phyloP scores from a whole-genome alignment of 2,888 invertebrate genomes.

The Nemoura dubitans region DNA sequence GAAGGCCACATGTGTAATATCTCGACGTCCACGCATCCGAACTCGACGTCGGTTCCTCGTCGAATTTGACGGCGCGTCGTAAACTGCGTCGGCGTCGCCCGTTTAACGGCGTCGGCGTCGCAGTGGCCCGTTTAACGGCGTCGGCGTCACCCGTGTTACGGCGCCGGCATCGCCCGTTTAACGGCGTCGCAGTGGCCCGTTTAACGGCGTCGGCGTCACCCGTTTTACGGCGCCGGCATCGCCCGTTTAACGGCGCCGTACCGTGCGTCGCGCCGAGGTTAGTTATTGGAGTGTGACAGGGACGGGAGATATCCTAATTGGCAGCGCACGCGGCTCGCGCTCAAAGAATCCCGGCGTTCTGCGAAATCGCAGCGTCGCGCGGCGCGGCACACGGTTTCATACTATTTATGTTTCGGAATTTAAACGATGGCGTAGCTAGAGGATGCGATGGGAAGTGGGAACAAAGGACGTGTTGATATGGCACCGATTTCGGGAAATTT shows the following conservation, averaged over 20 bases:
- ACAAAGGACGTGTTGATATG: background rate
- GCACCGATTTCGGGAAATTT: background rate
- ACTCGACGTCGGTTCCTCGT: background rate
- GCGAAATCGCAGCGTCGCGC: background rate
- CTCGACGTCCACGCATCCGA: background rate
- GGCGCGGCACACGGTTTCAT: background rate
- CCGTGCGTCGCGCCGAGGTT: background rate
- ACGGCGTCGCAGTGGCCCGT: no score
- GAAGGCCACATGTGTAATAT: background rate
- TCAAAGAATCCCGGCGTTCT: background rate
- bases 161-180: no score
- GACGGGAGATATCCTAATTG: background rate
- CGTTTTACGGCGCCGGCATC: background rate
- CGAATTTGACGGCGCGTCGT: constrained; percentile 13
- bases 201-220: background rate
- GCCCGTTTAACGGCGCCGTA: background rate
- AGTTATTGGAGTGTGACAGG: constrained; percentile 17
- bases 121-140: no score
- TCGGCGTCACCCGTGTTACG: no score
- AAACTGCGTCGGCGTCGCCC: background rate
- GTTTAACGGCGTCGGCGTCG: background rate
- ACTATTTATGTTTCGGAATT: background rate
- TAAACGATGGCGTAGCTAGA: background rate
- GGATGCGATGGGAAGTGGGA: background rate
- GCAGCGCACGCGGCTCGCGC: background rate